These are phyloP conservation scores for Etheostoma spectabile DNA, from an alignment of 2,113 vertebrate species.

Conservation along the genomic window DNA sequence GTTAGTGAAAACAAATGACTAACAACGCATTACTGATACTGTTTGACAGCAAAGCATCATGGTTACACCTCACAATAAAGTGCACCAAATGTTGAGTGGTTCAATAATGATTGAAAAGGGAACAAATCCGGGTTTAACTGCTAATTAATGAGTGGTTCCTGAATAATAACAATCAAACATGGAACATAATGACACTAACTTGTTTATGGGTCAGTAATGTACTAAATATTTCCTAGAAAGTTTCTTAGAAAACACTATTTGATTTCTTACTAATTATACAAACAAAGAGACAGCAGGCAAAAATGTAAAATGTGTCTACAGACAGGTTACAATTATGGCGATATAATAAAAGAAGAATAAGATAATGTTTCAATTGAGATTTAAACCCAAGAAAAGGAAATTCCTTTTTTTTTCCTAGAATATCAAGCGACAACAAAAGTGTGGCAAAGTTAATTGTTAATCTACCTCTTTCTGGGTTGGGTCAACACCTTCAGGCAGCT, in stretches of 20 bases:
- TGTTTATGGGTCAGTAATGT: neutral
- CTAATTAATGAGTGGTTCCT: neutral
- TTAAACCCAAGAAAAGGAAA: neutral
- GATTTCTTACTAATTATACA: neutral
- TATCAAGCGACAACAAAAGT: neutral
- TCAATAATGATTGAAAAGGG: neutral
- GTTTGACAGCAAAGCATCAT: conserved; percentile 14
- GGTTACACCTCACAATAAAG: neutral
- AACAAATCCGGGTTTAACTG: neutral
- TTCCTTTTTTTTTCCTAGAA: too few species aligned
- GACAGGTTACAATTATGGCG: neutral
- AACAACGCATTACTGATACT: neutral
- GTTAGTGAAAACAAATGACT: neutral
- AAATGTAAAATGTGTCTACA: neutral
- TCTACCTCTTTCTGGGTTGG: conserved; percentile 87
- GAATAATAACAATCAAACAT: neutral
- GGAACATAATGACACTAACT: neutral
- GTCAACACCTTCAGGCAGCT: conserved; percentile 88
- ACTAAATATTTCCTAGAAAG: neutral
- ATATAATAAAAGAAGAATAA: neutral
- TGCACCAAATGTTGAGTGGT: neutral
- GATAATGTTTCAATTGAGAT: neutral
- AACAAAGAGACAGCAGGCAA: neutral
- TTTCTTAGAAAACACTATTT: neutral
- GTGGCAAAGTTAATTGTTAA: neutral